Evolutionary conservation across 2,888 invertebrate genomes (phyloP).

Genomic region (Drosophila cognata): DNA sequence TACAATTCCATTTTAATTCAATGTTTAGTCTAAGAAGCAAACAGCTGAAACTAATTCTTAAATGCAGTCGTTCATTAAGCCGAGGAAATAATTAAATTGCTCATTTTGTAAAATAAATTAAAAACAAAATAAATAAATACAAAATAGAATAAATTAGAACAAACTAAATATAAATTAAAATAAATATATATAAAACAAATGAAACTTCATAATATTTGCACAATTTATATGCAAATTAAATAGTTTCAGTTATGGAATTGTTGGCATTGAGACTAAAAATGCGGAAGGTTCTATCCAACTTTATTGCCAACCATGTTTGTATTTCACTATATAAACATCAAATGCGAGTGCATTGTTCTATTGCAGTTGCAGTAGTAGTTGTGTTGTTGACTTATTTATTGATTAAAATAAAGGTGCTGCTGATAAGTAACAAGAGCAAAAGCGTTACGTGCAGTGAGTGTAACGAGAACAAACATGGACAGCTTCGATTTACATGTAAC

Average conservation of each 20-base stretch:
- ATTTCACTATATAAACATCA: neutral
- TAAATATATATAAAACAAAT: neutral
- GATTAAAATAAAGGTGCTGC: conserved; percentile 14
- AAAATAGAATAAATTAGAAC: too few species aligned
- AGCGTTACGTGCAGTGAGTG: conserved; percentile 43
- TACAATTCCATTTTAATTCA: too few species aligned
- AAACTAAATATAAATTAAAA: neutral
- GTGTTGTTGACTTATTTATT: conserved; percentile 16
- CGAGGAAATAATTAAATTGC: neutral
- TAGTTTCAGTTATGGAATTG: conserved; percentile 1
- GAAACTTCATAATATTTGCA: neutral
- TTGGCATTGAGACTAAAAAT: conserved; percentile 1
- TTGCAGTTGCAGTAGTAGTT: neutral
- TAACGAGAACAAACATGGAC: conserved; percentile 43
- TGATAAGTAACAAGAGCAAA: conserved; percentile 40
- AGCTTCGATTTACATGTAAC: conserved; percentile 1
- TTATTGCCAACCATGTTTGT: conserved; percentile 2
- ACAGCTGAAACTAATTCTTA: neutral
- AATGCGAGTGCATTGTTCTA: conserved; percentile 9
- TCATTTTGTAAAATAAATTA: too few species aligned
- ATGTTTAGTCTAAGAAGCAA: neutral
- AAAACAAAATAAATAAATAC: too few species aligned
- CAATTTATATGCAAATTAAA: neutral
- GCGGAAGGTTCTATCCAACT: conserved; percentile 9
- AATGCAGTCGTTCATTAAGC: neutral